Percentiles rank a stretch among this genome's conserved stretches.
Conservation (phyloP, 2,113 vertebrate species). For the Formicarius rufipectus region DNA sequence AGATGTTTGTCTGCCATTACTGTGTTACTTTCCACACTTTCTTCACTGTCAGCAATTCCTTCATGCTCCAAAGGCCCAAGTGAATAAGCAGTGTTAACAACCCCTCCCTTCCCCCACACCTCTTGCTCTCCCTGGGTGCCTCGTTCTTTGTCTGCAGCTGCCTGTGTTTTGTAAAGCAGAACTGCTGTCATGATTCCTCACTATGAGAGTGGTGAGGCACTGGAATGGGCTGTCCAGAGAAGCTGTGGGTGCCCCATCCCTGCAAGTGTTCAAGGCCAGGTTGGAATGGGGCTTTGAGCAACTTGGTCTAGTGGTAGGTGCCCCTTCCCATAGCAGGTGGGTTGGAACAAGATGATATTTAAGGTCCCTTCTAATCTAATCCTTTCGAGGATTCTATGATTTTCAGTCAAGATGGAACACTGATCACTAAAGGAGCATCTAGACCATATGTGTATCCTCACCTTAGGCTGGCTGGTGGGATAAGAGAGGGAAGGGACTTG, state of each 20-base stretch:
- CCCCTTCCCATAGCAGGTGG: neutral
- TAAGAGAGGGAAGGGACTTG: neutral
- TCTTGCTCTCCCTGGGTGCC: neutral
- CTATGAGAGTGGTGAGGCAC: neutral
- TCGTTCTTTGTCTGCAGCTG: neutral
- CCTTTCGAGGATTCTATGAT: neutral
- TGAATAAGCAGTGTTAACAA: neutral
- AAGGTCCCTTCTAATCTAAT: neutral
- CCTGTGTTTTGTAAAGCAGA: neutral
- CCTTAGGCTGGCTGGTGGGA: neutral
- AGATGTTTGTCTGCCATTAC: neutral
- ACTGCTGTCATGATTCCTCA: neutral
- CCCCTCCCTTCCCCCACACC: neutral
- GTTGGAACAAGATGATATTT: neutral
- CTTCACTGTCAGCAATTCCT: slow-evolving; percentile 26
- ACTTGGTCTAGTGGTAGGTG: neutral
- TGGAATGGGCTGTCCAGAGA: neutral
- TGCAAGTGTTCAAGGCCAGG: neutral
- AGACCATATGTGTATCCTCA: neutral
- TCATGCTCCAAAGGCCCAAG: slow-evolving; percentile 28
- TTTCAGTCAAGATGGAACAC: neutral
- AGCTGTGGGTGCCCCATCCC: neutral
- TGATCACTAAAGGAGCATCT: neutral
- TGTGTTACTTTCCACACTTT: neutral
- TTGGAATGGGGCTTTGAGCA: neutral